A percentile compares a stretch with the other conserved stretches of the same genome.
These are phyloP conservation scores for Polypedilum vanderplanki DNA, from an alignment of 1,140 invertebrate species.

Conservation along the genomic window DNA sequence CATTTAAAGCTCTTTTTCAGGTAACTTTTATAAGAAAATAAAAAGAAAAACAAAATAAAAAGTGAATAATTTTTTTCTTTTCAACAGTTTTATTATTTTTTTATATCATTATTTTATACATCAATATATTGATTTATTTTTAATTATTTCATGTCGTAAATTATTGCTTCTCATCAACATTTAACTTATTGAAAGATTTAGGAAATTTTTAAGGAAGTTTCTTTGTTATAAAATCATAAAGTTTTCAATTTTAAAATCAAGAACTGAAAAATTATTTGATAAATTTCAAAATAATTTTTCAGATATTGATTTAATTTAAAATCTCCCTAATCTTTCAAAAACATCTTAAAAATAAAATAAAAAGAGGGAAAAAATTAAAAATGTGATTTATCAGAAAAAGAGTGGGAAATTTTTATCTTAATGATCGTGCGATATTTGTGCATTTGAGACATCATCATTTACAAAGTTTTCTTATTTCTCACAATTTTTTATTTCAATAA, in stretches of 20 bases:
- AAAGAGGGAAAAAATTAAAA: neutral
- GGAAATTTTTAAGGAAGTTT: no score
- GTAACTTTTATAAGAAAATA: neutral
- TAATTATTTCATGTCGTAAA: no score
- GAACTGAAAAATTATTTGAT: no score
- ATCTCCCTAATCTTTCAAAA: neutral
- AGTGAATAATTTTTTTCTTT: neutral
- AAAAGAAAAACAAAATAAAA: neutral
- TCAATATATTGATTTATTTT: no score
- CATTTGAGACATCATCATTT: slow-evolving; percentile 28
- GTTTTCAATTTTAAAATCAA: no score
- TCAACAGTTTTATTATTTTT: neutral
- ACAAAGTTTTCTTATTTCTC: neutral
- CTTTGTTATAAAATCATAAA: neutral
- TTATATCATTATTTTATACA: no score
- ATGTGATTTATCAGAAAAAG: neutral
- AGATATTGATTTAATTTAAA: neutral
- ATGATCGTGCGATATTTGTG: slow-evolving; percentile 24
- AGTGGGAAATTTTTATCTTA: neutral
- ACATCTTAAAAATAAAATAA: neutral
- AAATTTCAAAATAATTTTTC: neutral
- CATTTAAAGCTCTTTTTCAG: slow-evolving; percentile 4
- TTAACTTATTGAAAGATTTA: no score
- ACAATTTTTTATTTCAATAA: neutral
- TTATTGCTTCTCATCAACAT: no score